Conservation (phyloP, 2,113 vertebrate species). For the Jaculus jaculus region DNA sequence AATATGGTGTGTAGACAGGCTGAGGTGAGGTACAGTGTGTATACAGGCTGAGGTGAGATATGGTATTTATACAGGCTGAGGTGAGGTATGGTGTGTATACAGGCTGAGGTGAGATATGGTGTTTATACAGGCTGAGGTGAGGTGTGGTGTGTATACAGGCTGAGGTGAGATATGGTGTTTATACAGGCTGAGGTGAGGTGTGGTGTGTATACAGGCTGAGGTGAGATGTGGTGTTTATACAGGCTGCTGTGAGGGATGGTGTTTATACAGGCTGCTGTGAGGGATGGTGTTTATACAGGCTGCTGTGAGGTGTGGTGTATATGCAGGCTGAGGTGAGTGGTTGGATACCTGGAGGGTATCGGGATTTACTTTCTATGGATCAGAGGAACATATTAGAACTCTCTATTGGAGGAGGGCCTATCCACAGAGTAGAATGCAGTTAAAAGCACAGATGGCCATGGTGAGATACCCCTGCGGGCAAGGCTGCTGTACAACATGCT, state of each 20-base stretch:
- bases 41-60: too few species aligned
- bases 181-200: too few species aligned
- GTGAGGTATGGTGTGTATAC: too few species aligned
- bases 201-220: too few species aligned
- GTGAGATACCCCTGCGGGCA: background rate
- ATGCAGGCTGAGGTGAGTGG: background rate
- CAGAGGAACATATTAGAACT: background rate
- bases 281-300: too few species aligned
- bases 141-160: rapidly evolving
- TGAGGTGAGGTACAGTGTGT: too few species aligned
- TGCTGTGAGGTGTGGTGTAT: background rate
- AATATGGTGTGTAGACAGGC: too few species aligned
- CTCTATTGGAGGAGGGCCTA: background rate
- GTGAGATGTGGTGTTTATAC: background rate
- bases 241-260: too few species aligned
- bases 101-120: too few species aligned
- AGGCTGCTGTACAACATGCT: background rate
- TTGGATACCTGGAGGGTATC: background rate
- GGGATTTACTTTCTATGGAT: background rate
- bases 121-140: background rate
- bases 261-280: too few species aligned
- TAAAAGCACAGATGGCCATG: background rate
- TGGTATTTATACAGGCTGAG: too few species aligned
- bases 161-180: background rate
- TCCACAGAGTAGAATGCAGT: too few species aligned